These are phyloP conservation scores for Pelmatolapia mariae DNA, from an alignment of 2,113 vertebrate species.

Conservation along the genomic window DNA sequence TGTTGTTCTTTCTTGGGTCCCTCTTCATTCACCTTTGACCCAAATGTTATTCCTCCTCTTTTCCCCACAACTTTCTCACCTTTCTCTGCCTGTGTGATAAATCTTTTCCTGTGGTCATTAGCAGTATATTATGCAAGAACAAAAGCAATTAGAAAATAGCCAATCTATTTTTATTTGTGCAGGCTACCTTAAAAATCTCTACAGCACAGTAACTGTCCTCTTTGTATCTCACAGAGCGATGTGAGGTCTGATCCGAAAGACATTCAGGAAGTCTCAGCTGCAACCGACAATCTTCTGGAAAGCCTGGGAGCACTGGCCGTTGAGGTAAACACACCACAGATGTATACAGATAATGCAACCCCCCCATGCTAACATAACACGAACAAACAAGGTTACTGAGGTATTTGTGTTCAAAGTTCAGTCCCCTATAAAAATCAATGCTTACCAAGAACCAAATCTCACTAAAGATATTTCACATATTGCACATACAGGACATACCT, in stretches of 20 bases:
- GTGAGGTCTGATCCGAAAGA: constrained; percentile 75
- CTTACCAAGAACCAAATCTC: background rate
- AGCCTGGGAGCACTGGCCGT: constrained; percentile 76
- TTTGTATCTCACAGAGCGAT: constrained; percentile 68
- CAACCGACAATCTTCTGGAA: constrained; percentile 74
- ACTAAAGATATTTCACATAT: background rate
- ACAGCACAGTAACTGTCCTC: background rate
- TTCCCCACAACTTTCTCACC: background rate
- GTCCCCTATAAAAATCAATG: constrained; percentile 15
- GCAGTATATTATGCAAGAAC: background rate
- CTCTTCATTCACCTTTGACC: background rate
- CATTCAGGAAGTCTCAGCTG: constrained; percentile 76
- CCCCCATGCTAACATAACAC: background rate
- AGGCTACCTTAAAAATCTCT: background rate
- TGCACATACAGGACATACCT: background rate
- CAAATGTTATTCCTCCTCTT: background rate
- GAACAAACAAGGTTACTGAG: background rate
- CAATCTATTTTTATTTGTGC: background rate
- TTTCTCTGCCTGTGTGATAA: background rate
- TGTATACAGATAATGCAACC: background rate
- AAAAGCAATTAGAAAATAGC: background rate
- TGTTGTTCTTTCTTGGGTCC: constrained; percentile 2
- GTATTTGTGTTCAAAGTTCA: constrained; percentile 45
- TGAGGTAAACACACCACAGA: constrained; percentile 72
- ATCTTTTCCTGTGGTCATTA: background rate